Conservation (phyloP, 1,140 invertebrate genomes). For the Pogonomyrmex californicus region DNA sequence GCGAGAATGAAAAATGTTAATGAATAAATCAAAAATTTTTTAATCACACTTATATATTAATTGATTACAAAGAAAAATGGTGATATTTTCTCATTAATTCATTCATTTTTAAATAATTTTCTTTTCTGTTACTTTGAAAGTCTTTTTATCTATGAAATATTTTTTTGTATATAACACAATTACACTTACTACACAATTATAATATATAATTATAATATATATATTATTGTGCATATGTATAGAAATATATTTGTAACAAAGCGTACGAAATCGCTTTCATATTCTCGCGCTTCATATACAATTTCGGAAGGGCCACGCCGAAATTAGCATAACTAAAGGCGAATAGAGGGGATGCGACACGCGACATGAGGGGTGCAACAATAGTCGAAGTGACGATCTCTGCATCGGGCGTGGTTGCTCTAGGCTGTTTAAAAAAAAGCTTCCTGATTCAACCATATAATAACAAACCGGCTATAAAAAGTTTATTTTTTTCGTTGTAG, state of each 20-base stretch:
- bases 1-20: background rate
- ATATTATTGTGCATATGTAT: background rate
- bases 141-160: background rate
- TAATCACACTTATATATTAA: background rate
- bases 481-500: slow-evolving; percentile 22
- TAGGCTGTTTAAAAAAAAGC: slow-evolving; percentile 47
- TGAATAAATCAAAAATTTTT: background rate
- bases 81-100: background rate
- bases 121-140: background rate
- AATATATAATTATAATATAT: background rate
- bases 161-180: too few species aligned
- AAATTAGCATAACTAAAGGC: slow-evolving; percentile 69
- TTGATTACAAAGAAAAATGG: background rate
- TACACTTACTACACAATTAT: too few species aligned
- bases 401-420: slow-evolving; percentile 28
- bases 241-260: slow-evolving; percentile 19
- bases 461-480: slow-evolving; percentile 29
- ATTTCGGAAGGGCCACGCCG: slow-evolving; percentile 8
- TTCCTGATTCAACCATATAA: background rate
- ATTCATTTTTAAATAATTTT: background rate
- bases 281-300: slow-evolving; percentile 47
- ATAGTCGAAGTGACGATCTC: slow-evolving; percentile 54
- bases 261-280: slow-evolving; percentile 43
- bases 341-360: slow-evolving; percentile 56
- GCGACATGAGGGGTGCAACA: slow-evolving; percentile 66